Evolutionary conservation across 2,113 vertebrate species (phyloP).

Genomic region (Ceyx margarethae): DNA sequence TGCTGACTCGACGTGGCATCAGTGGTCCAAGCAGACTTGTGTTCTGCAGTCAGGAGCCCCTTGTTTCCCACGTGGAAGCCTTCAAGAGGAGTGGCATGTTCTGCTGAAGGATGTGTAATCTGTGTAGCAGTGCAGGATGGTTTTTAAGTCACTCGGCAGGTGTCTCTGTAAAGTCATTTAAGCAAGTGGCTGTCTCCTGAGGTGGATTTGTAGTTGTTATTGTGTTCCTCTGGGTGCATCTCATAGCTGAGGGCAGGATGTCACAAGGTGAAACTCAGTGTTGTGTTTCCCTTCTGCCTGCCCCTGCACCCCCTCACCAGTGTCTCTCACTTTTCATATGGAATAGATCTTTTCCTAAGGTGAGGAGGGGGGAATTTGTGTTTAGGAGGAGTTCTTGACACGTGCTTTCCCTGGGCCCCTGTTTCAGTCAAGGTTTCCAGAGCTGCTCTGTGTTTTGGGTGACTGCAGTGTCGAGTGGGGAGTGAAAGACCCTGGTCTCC

Average conservation of each 20-base stretch:
- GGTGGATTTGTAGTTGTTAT: background rate
- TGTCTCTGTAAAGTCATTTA: background rate
- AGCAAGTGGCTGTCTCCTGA: background rate
- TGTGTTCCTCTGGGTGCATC: background rate
- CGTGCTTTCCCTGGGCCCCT: background rate
- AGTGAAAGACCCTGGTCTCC: background rate
- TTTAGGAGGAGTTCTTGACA: background rate
- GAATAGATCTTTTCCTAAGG: background rate
- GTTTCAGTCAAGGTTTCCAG: background rate
- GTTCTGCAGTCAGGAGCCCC: background rate
- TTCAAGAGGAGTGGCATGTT: background rate
- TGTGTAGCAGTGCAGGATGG: background rate
- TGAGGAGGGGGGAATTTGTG: background rate
- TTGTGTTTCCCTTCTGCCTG: background rate
- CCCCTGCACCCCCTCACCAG: background rate
- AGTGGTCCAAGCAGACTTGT: background rate
- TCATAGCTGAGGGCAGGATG: background rate
- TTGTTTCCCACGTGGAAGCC: background rate
- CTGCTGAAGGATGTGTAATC: background rate
- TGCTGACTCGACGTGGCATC: background rate
- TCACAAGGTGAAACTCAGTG: background rate
- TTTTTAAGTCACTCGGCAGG: background rate
- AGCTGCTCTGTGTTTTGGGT: background rate
- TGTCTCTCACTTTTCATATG: background rate
- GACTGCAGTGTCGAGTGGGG: background rate